Evolutionary conservation across 2,113 vertebrate species (phyloP).

Genomic region (Trogon surrucura): DNA sequence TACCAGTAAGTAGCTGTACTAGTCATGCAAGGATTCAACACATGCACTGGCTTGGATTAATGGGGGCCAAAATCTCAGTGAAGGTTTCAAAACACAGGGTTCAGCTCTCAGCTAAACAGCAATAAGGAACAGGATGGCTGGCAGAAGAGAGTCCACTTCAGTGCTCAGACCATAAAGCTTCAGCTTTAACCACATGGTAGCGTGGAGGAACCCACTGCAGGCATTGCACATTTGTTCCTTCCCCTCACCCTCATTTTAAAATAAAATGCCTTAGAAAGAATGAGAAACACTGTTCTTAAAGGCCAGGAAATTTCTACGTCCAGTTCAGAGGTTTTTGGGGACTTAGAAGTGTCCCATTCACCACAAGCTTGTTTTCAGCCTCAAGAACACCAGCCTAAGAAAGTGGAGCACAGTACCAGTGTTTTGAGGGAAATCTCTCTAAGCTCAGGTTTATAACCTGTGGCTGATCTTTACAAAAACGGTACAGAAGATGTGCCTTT

Average conservation of each 20-base stretch:
- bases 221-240: not conserved
- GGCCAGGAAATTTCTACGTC: not conserved
- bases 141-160: not conserved
- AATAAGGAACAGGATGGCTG: not conserved
- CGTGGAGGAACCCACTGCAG: rapidly evolving
- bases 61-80: rapidly evolving
- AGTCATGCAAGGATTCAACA: not conserved
- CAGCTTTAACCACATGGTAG: rapidly evolving
- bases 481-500: not conserved
- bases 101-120: not conserved
- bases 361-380: not conserved
- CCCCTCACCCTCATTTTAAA: not conserved
- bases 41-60: not conserved
- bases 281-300: not conserved
- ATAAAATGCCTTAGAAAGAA: not conserved
- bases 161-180: not conserved
- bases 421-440: not conserved
- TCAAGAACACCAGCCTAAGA: not conserved
- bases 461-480: not conserved
- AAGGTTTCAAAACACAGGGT: not conserved
- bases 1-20: not conserved
- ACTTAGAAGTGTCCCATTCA: not conserved
- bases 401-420: not conserved
- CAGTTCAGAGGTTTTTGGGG: not conserved
- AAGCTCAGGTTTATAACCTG: not conserved